Conservation (phyloP, 2,797 vertebrate genomes). For the Enteromius argenteus region DNA sequence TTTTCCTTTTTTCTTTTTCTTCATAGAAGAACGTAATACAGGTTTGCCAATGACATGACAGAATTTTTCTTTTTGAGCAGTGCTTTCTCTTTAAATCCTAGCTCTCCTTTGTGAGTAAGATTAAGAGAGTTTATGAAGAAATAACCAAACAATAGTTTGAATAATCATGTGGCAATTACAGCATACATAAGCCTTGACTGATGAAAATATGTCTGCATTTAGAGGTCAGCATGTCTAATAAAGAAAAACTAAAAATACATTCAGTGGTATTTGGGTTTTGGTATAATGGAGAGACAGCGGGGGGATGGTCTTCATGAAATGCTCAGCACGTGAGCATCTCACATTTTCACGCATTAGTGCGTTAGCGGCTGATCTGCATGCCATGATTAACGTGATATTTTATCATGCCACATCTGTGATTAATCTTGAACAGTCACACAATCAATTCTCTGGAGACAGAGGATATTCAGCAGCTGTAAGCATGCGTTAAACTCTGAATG, state of each 20-base stretch:
- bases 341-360: conserved; percentile 54
- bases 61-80: too few relatives aligned
- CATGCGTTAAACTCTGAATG: conserved; percentile 13
- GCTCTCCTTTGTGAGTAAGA: neutral
- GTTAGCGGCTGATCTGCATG: conserved; percentile 43
- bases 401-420: conserved; percentile 52
- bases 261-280: neutral
- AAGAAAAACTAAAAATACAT: neutral
- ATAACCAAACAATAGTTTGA: neutral
- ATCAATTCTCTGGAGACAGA: conserved; percentile 49
- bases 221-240: neutral
- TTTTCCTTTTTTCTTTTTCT: too few relatives aligned
- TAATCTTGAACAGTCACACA: conserved; percentile 54
- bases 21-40: too few relatives aligned
- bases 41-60: too few relatives aligned
- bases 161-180: neutral
- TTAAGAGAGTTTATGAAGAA: neutral
- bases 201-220: conserved; percentile 21
- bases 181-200: neutral
- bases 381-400: conserved; percentile 54
- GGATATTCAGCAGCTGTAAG: conserved; percentile 40
- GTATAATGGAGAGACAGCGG: neutral
- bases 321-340: conserved; percentile 36
- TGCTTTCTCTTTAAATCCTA: neutral
- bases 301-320: neutral